phyloP scores from a whole-genome alignment of 1,140 invertebrate species.

The Drosophila pachea region DNA sequence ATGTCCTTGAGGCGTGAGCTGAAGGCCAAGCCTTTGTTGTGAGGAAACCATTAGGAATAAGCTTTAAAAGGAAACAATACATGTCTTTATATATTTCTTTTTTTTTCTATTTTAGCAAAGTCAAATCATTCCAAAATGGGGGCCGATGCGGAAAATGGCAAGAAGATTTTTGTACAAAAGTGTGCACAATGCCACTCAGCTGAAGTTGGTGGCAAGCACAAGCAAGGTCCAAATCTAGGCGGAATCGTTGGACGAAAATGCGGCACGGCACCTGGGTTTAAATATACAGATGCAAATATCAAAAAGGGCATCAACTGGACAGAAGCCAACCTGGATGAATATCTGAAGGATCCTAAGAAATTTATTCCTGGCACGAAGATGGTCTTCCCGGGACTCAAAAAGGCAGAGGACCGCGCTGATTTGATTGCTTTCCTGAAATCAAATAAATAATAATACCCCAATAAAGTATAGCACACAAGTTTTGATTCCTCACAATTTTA shows the following conservation, averaged over 20 bases:
- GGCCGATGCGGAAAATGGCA: constrained; percentile 90
- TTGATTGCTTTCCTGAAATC: constrained; percentile 84
- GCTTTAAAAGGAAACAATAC: constrained; percentile 14
- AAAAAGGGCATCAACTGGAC: constrained; percentile 84
- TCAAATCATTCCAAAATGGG: constrained; percentile 38
- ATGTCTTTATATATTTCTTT: neutral
- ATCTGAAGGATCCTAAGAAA: constrained; percentile 89
- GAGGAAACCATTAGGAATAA: constrained; percentile 9
- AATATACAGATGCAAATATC: constrained; percentile 93
- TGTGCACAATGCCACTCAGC: constrained; percentile 94
- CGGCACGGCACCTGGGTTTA: constrained; percentile 87
- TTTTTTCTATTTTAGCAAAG: constrained; percentile 8
- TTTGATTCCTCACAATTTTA: neutral
- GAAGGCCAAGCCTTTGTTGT: constrained; percentile 38
- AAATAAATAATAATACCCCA: constrained; percentile 30
- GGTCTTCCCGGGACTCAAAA: constrained; percentile 91
- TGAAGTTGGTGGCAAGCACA: constrained; percentile 90
- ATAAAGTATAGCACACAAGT: neutral
- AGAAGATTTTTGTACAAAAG: constrained; percentile 91
- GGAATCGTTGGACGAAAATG: constrained; percentile 92
- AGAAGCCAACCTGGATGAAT: constrained; percentile 81
- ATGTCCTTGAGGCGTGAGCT: constrained; percentile 47
- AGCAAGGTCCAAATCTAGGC: constrained; percentile 92
- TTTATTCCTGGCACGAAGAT: constrained; percentile 92
- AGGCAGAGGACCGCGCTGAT: constrained; percentile 85